Evolutionary conservation across 2,113 vertebrate genomes (phyloP).

Genomic region (Otolemur garnettii): DNA sequence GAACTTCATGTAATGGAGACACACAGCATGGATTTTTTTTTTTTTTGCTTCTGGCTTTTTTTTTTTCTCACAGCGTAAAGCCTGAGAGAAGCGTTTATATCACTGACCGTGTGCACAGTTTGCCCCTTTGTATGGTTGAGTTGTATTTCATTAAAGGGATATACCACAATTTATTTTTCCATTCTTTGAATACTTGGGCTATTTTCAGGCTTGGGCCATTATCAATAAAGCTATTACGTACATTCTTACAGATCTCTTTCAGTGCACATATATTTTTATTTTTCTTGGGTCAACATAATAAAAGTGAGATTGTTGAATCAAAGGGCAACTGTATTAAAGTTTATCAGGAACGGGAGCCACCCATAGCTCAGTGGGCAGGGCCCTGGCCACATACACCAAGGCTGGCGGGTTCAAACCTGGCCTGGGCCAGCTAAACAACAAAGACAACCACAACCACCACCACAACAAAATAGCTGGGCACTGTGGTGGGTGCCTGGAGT

Average conservation of each 20-base stretch:
- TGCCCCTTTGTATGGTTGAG: neutral
- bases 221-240: neutral
- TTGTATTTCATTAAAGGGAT: neutral
- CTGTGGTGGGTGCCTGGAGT: too few species aligned
- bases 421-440: too few species aligned
- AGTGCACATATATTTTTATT: neutral
- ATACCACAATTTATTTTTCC: neutral
- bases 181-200: neutral
- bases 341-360: neutral
- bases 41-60: neutral
- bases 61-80: neutral
- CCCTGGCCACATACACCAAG: too few species aligned
- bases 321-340: neutral
- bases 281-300: slow-evolving; percentile 39
- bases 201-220: neutral
- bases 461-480: too few species aligned
- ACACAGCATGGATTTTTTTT: neutral
- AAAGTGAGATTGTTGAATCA: neutral
- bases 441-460: too few species aligned
- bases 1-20: neutral
- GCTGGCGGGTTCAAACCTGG: too few species aligned
- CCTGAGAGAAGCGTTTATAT: neutral
- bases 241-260: neutral
- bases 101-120: neutral
- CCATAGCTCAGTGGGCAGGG: too few species aligned